Evolutionary conservation across 2,888 invertebrate species (phyloP), one percentile per base, ranked within the genome.

Genomic region (Athripsodes cinereus): DNA sequence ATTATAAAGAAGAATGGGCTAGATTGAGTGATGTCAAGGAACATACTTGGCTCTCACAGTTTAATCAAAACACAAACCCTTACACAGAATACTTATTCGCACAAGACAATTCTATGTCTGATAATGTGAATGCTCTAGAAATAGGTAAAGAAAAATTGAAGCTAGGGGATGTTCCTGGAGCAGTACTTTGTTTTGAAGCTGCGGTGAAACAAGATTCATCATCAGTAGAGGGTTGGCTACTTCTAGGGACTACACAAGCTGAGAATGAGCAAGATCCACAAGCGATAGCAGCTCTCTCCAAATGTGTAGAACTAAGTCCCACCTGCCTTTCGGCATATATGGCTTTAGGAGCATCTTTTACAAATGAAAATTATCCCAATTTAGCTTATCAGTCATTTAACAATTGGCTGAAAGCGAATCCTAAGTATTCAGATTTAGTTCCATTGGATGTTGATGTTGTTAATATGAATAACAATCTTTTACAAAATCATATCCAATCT

Each of bases 181-280:
- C 99, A 16, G 96, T 96, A 1, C 74, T 98, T 22, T 90, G 96
- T 68, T 98, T 99, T 75, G 99, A 99, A 76, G 93, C 94, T 53
- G 96, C 97, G 10, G 94, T 87, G 2, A 88, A 91, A 68, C 87
- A 92, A 69, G 81, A 90, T 52, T 85, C 89, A 1, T 80, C 86
- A 52, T 88, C 89, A 68, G 78, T 84, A 0, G 88, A 92, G 72
- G 90, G 88, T 1, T 96, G 96, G 96, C 84, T 89, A 62, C 76
- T 90, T 34, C 76, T 96, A 50, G 96, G 96, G 10, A 89, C 88
- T 53, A 90, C 95, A 26, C 96, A 97, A 73, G 95, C 98, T 40
- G 96, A 98, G 79, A 99, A 99, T 77, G 99, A 99, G 78, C 96
- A 90, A 76, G 98, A 99, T 74, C 90, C 92, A 2, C 80, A 86